Percentiles rank a stretch among this genome's conserved stretches.
Conservation (phyloP, 2,888 invertebrate species). For the Amiota communis region DNA sequence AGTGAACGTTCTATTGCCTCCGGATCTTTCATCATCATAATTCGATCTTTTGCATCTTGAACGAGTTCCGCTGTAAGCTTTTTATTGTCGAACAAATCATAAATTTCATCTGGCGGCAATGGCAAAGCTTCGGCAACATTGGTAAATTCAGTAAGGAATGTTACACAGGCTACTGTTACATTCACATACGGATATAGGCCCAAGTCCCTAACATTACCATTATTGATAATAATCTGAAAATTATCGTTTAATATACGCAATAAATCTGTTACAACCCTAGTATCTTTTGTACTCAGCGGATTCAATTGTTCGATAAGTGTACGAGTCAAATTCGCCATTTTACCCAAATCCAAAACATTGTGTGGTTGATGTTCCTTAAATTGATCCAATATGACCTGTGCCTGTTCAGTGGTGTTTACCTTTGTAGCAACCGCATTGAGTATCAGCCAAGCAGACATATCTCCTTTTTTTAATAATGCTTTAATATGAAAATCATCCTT, state of each 20-base stretch:
- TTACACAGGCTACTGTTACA: constrained; percentile 36
- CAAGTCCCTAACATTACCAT: background rate
- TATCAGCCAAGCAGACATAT: background rate
- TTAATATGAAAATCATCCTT: too few relatives aligned
- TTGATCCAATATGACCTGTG: background rate
- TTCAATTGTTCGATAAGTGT: constrained; percentile 37
- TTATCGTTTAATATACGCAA: constrained; percentile 37
- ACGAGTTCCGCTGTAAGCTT: constrained; percentile 12
- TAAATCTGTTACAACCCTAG: background rate
- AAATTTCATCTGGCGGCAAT: constrained; percentile 43
- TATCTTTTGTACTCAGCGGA: constrained; percentile 8
- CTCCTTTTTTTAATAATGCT: too few relatives aligned
- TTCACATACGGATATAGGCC: constrained; percentile 29
- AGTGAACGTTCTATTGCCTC: background rate
- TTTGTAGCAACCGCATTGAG: constrained; percentile 31
- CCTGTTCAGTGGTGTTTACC: background rate
- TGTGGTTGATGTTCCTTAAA: background rate
- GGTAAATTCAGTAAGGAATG: constrained; percentile 35
- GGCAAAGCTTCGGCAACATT: background rate
- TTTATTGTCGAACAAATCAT: constrained; percentile 21
- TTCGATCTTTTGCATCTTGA: constrained; percentile 19
- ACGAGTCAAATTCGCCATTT: constrained; percentile 43
- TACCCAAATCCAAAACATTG: constrained; percentile 24
- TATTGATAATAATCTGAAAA: constrained; percentile 20
- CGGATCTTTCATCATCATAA: background rate